Percentiles rank a stretch among this genome's conserved stretches.
phyloP scores from a whole-genome alignment of 2,113 vertebrate genomes.

The Leucopsar rothschildi region DNA sequence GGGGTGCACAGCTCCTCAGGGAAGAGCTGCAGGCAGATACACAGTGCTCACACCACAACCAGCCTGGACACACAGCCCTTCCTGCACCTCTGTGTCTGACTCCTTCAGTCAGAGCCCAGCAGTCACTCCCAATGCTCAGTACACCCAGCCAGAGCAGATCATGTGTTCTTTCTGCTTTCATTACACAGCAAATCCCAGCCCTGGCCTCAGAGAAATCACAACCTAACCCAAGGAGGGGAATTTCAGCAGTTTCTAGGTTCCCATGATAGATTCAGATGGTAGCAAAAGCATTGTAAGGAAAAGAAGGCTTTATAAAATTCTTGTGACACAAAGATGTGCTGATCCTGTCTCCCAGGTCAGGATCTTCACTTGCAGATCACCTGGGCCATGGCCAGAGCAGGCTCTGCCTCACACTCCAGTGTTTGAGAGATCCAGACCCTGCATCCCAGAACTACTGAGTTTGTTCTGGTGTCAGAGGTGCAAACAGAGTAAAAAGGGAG shows the following conservation, averaged over 20 bases:
- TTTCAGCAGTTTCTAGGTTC: neutral
- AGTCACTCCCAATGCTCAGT: neutral
- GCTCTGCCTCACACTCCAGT: neutral
- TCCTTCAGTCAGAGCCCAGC: accelerated
- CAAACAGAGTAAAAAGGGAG: neutral
- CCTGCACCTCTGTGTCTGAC: accelerated
- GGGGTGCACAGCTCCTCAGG: slow-evolving; percentile 91
- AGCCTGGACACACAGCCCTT: neutral
- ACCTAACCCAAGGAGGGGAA: neutral
- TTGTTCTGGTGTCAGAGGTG: neutral
- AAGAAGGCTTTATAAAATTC: neutral
- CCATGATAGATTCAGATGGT: neutral
- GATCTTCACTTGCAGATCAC: neutral
- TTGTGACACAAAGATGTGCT: neutral
- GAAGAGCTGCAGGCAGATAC: slow-evolving; percentile 74
- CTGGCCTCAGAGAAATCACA: neutral
- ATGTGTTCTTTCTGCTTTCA: neutral
- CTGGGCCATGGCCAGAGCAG: neutral
- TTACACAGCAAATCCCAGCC: neutral
- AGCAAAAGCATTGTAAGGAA: neutral
- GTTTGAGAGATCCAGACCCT: neutral
- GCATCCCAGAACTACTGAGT: neutral
- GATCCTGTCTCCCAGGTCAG: neutral
- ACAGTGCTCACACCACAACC: neutral
- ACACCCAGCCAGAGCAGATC: neutral